phyloP scores from a whole-genome alignment of 2,888 invertebrate species.

The Sympetrum striolatum region DNA sequence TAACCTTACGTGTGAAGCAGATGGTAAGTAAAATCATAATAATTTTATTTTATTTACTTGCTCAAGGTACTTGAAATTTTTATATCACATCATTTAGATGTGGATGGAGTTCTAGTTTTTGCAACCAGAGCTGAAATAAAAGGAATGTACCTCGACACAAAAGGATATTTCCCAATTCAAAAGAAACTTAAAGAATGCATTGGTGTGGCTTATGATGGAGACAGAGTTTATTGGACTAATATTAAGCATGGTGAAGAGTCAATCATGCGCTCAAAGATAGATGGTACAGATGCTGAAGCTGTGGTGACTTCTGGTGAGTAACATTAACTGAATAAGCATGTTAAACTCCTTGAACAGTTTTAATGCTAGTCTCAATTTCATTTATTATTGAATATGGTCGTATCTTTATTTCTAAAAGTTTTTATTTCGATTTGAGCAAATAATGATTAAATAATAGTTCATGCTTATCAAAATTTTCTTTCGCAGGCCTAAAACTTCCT shows the following conservation, averaged over 20 bases:
- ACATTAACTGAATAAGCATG: no score
- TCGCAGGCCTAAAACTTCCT: constrained; percentile 73
- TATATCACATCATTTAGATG: constrained; percentile 58
- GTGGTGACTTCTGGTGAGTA: constrained; percentile 58
- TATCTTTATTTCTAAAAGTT: no score
- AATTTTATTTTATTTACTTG: no score
- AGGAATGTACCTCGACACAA: not conserved
- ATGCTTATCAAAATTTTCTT: not conserved
- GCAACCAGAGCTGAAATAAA: constrained; percentile 64
- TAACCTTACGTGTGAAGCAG: constrained; percentile 64
- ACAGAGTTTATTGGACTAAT: constrained; percentile 80
- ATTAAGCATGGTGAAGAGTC: constrained; percentile 73
- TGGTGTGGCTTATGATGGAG: constrained; percentile 75
- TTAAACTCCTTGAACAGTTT: not conserved
- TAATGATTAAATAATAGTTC: no score
- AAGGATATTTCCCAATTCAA: constrained; percentile 56
- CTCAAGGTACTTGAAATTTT: no score
- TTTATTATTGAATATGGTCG: not conserved
- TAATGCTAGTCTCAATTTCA: no score
- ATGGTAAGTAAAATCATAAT: constrained; percentile 53
- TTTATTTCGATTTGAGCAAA: no score
- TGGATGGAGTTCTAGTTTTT: constrained; percentile 73
- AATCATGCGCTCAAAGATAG: constrained; percentile 69
- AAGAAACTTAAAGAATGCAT: constrained; percentile 66
- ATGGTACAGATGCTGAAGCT: constrained; percentile 69